Conservation (phyloP, 2,888 invertebrate genomes). For the Parnassius mnemosyne region DNA sequence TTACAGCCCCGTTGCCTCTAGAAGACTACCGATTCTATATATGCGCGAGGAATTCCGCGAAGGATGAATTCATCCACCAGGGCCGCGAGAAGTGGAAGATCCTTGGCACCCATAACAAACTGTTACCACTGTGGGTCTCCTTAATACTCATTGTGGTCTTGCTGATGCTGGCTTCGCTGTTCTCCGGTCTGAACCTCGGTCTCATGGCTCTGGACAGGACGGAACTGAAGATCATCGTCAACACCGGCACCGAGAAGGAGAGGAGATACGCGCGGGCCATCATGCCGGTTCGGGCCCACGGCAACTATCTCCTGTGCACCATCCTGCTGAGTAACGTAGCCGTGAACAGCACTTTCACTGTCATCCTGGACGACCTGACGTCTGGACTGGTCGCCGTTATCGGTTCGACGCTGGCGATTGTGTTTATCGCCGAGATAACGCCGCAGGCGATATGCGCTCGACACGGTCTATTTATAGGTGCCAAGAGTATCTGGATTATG, state of each 20-base stretch:
- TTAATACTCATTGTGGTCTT: slow-evolving; percentile 86
- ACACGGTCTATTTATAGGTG: slow-evolving; percentile 96
- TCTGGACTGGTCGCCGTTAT: slow-evolving; percentile 95
- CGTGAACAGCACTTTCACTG: slow-evolving; percentile 97
- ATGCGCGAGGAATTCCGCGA: slow-evolving; percentile 51
- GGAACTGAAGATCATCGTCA: slow-evolving; percentile 95
- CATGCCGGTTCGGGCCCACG: slow-evolving; percentile 94
- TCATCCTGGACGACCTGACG: slow-evolving; percentile 96
- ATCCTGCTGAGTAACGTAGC: slow-evolving; percentile 92
- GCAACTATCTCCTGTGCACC: slow-evolving; percentile 95
- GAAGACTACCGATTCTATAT: slow-evolving; percentile 65
- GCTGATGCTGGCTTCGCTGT: slow-evolving; percentile 93
- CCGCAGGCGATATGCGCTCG: slow-evolving; percentile 97
- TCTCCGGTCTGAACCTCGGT: slow-evolving; percentile 98
- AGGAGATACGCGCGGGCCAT: slow-evolving; percentile 92
- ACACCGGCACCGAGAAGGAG: slow-evolving; percentile 93
- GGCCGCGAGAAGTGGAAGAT: slow-evolving; percentile 83
- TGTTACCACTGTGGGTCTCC: slow-evolving; percentile 90
- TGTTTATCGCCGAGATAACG: slow-evolving; percentile 98
- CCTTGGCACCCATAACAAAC: slow-evolving; percentile 84
- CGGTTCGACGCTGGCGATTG: slow-evolving; percentile 95
- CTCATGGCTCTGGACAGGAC: slow-evolving; percentile 98
- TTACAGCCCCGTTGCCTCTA: slow-evolving; percentile 55
- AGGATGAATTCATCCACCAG: slow-evolving; percentile 81
- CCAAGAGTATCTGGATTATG: slow-evolving; percentile 96